These are phyloP conservation scores for Archilochus colubris DNA, from an alignment of 2,113 vertebrate species.

Conservation along the genomic window DNA sequence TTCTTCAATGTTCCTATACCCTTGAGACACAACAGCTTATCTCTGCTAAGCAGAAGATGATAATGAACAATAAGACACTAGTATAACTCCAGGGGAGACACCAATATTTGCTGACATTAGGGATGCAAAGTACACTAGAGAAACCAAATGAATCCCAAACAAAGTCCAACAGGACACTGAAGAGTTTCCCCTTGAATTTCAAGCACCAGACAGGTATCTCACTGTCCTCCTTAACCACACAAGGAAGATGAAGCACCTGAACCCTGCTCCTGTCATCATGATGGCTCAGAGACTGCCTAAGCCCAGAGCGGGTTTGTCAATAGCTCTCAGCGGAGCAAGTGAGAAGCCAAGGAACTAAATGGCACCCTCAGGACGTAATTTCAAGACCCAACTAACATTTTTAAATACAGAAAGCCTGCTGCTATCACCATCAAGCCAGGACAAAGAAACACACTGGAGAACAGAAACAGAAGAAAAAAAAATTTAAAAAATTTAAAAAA, in stretches of 20 bases:
- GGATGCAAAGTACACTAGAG: background rate
- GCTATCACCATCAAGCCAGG: background rate
- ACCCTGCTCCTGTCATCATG: accelerated
- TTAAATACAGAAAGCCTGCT: background rate
- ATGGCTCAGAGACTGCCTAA: background rate
- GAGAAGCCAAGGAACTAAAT: background rate
- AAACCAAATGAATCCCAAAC: background rate
- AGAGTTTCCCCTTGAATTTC: background rate
- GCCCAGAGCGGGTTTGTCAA: background rate
- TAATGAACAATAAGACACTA: background rate
- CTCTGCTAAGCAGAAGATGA: background rate
- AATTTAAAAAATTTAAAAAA: background rate
- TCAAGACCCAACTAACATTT: background rate
- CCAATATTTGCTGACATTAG: background rate
- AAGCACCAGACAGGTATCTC: background rate
- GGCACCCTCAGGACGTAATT: background rate
- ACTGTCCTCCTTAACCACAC: background rate
- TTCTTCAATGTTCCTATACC: background rate
- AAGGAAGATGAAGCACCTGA: background rate
- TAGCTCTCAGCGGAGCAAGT: background rate
- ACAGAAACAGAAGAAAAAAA: background rate
- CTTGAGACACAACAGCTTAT: constrained; percentile 39
- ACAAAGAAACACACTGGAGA: constrained; percentile 9
- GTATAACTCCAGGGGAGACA: background rate
- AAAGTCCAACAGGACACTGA: background rate